phyloP scores from a whole-genome alignment of 2,797 vertebrate genomes.

The Adrianichthys oophorus region DNA sequence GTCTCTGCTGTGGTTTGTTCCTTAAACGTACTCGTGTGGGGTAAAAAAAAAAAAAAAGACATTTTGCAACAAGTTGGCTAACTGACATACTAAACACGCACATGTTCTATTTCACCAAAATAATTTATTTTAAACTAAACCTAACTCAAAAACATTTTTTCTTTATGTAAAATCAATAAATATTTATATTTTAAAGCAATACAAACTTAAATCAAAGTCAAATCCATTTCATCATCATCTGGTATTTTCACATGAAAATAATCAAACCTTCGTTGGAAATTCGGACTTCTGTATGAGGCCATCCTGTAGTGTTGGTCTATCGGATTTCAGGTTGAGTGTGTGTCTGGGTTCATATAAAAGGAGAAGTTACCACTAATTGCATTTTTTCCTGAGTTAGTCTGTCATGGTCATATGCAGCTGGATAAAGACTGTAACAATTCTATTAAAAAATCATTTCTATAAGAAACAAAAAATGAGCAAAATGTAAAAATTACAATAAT shows the following conservation, averaged over 20 bases:
- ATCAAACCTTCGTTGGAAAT: constrained; percentile 8
- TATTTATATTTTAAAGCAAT: too few relatives aligned
- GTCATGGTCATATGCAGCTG: too few relatives aligned
- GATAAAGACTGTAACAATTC: too few relatives aligned
- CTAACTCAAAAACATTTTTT: background rate
- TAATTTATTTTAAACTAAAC: background rate
- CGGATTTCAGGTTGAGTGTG: constrained; percentile 12
- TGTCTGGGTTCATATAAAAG: constrained; percentile 9
- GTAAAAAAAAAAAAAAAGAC: constrained; percentile 6
- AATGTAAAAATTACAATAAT: background rate
- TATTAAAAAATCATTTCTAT: too few relatives aligned
- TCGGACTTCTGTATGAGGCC: constrained; percentile 13
- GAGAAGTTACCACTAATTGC: constrained; percentile 22
- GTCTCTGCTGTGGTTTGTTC: constrained; percentile 14
- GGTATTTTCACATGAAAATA: too few relatives aligned
- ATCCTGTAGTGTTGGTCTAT: constrained; percentile 4
- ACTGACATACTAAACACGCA: constrained; percentile 11
- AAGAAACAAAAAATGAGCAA: too few relatives aligned
- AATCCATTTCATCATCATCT: too few relatives aligned
- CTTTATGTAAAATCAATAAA: too few relatives aligned
- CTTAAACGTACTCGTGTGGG: constrained; percentile 15
- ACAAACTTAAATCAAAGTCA: too few relatives aligned
- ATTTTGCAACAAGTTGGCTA: constrained; percentile 29
- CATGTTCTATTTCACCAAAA: constrained; percentile 6
- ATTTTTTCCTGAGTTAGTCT: background rate